Conservation (phyloP, 1,140 invertebrate genomes). For the Meloidogyne hapla region DNA sequence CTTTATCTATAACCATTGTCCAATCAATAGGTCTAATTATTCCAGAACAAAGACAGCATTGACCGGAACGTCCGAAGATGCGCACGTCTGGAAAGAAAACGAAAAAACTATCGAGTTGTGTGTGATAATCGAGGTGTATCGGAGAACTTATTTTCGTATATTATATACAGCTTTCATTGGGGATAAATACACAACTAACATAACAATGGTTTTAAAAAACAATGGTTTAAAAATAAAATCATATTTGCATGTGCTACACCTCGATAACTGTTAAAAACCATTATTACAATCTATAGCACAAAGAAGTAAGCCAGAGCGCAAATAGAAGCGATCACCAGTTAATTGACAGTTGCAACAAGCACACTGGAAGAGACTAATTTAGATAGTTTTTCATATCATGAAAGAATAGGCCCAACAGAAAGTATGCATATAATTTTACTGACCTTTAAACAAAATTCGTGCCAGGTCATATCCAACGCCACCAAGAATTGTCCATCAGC, state of each 20-base stretch:
- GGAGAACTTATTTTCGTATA: too few species aligned
- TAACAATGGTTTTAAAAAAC: too few species aligned
- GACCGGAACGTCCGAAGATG: neutral
- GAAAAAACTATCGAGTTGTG: neutral
- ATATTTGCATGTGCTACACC: too few species aligned
- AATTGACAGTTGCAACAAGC: neutral
- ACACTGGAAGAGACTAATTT: neutral
- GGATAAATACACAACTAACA: too few species aligned
- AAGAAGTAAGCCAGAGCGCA: neutral
- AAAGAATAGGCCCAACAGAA: too few species aligned
- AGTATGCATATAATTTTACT: too few species aligned
- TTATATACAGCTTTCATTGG: too few species aligned
- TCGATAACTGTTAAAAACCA: neutral
- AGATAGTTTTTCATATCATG: too few species aligned
- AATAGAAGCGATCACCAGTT: neutral
- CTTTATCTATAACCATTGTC: neutral
- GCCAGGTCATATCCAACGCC: neutral
- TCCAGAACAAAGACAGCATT: neutral
- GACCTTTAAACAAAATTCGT: neutral
- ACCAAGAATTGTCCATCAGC: neutral
- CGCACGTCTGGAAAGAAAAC: neutral
- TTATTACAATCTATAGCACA: neutral
- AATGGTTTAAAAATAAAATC: too few species aligned
- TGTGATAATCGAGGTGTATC: too few species aligned
- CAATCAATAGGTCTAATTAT: neutral